Base-by-base conservation (phyloP, 2,888 invertebrate genomes). In the Lasioglossum villosulum region DNA sequence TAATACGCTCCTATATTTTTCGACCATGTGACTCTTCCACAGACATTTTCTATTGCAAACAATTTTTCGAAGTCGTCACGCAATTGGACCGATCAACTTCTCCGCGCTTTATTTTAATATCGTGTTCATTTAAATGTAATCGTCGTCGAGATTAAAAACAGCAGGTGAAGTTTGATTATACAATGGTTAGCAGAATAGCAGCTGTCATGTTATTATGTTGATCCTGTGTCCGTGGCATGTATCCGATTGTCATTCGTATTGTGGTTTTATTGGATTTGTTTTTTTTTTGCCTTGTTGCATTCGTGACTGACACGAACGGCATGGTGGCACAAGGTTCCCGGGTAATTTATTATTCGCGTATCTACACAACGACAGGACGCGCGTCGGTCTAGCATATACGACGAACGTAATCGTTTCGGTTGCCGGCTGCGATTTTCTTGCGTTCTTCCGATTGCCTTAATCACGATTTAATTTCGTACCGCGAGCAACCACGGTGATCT, bases 381-480 rank as follows among this genome's bases (percentile, higher is more conserved):
- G 30, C 30, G 59, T 59, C 34, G 68, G 45, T 78, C 39, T n/a
- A 56, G 4, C 3, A 45, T 66, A 72, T 70, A 70, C 16, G 6
- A 39, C 37, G 16, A 68, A 42, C 3, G n/a, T 78, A 37, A 66
- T 74, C 66, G 39, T 72, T 78, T 78, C 63, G 34, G 39, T 74
- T 27, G 14, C 48, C n/a, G 52, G 68, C 8, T 72, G 37, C n/a
- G 4, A 39, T 0, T 66, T 59, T 56, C 39, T 16, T 30, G 8
- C 52, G 27, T 37, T 68, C 66, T 19, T 73, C 70, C 56, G 56
- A 16, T 68, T 42, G 30, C 52, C 75, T 86, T 83, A 86, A 89
- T 90, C 83, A 84, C 70, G 87, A 90, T 89, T 91, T 91, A 92
- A 92, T 91, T 90, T 82, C 79, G 92, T 91, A 85, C 85, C n/a